phyloP scores from a whole-genome alignment of 1,140 invertebrate species.

The Penaeus chinensis region DNA sequence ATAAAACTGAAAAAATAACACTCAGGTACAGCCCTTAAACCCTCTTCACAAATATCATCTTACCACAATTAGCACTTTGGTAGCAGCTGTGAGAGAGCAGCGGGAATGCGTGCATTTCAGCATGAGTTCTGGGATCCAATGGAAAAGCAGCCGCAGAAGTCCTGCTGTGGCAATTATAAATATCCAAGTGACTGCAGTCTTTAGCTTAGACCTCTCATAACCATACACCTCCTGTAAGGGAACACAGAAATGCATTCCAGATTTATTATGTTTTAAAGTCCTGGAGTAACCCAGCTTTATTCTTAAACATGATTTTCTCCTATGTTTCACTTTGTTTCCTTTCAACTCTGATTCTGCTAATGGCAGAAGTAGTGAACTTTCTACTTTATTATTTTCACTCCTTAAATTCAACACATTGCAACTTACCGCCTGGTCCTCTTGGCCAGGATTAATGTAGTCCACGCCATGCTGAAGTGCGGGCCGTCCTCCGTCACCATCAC shows the following conservation, averaged over 20 bases:
- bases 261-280: too few relatives aligned
- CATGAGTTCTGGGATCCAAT: slow-evolving; percentile 86
- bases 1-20: not conserved
- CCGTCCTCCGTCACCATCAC: slow-evolving; percentile 30
- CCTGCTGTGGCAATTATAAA: slow-evolving; percentile 78
- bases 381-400: too few relatives aligned
- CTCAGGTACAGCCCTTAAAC: too few relatives aligned
- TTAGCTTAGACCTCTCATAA: slow-evolving; percentile 72
- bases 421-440: slow-evolving; percentile 50
- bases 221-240: slow-evolving; percentile 75
- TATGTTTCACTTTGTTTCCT: too few relatives aligned
- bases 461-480: not conserved
- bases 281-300: too few relatives aligned
- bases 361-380: not conserved
- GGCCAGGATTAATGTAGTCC: slow-evolving; percentile 36
- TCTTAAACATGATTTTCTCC: too few relatives aligned
- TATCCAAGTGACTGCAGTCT: slow-evolving; percentile 73
- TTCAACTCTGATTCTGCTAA: not conserved
- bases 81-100: slow-evolving; percentile 79
- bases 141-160: slow-evolving; percentile 81
- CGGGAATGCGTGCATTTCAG: slow-evolving; percentile 79
- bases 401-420: not conserved
- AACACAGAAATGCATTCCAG: too few relatives aligned
- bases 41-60: slow-evolving; percentile 65
- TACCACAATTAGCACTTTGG: slow-evolving; percentile 82